Conservation (phyloP, 2,113 vertebrate genomes). For the Stictonetta naevosa region DNA sequence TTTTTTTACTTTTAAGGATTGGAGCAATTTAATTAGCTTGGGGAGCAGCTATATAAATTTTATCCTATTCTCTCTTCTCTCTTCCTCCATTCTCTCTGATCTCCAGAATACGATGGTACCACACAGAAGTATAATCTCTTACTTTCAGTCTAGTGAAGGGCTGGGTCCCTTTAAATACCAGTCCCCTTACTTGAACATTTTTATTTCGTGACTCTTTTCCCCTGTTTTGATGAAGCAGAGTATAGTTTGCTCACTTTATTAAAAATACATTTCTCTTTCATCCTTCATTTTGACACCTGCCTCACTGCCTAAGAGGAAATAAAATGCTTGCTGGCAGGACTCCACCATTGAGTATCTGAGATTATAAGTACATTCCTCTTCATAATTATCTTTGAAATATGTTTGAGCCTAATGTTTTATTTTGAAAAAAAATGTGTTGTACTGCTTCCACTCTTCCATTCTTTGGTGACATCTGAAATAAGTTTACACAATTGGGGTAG, state of each 20-base stretch:
- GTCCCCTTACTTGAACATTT: slow-evolving; percentile 67
- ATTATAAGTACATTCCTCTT: slow-evolving; percentile 10
- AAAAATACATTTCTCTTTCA: slow-evolving; percentile 38
- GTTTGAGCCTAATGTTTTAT: not conserved
- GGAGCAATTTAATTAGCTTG: not conserved
- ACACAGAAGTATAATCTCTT: not conserved
- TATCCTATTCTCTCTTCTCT: not conserved
- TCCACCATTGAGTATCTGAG: not conserved
- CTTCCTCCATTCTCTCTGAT: not conserved
- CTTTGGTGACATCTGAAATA: not conserved
- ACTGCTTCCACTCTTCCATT: not conserved
- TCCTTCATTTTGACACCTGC: slow-evolving; percentile 43
- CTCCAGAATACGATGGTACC: not conserved
- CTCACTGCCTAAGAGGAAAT: slow-evolving; percentile 43
- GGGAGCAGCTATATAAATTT: not conserved
- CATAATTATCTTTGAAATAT: slow-evolving; percentile 20
- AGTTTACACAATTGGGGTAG: not conserved
- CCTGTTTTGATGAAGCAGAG: slow-evolving; percentile 70
- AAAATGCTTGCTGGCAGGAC: slow-evolving; percentile 36
- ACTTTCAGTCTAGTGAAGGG: slow-evolving; percentile 8
- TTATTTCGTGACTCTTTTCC: slow-evolving; percentile 65
- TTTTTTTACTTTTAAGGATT: not conserved
- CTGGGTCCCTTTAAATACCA: slow-evolving; percentile 69
- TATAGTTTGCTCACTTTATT: slow-evolving; percentile 57
- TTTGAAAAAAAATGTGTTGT: not conserved